A percentile compares a stretch with the other conserved stretches of the same genome.
These are phyloP conservation scores for Spinus pinus DNA, from an alignment of 2,797 vertebrate species.

Conservation along the genomic window DNA sequence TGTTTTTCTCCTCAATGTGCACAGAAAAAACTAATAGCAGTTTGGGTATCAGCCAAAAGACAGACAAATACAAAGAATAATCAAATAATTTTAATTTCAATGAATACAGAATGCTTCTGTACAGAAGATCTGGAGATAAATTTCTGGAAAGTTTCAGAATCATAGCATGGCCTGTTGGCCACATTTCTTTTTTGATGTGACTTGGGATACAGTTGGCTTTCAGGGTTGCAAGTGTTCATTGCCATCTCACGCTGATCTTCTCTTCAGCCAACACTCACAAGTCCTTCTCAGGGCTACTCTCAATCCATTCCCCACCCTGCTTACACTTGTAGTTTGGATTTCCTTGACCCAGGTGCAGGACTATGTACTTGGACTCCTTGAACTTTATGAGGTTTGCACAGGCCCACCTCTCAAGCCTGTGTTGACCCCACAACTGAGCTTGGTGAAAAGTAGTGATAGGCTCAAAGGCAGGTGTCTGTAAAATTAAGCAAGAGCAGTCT, in stretches of 20 bases:
- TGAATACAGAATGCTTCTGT: not conserved
- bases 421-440: not conserved
- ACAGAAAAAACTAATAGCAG: not conserved
- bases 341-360: not conserved
- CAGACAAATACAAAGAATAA: not conserved
- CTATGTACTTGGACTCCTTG: no score
- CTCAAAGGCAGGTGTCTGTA: not conserved
- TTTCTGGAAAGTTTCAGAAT: not conserved
- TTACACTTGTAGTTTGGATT: not conserved
- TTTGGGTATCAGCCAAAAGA: not conserved
- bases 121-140: not conserved
- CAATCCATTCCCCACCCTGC: not conserved
- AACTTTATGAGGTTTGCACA: not conserved
- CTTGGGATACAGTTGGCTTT: not conserved
- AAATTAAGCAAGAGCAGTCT: not conserved
- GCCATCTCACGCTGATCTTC: not conserved
- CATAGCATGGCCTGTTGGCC: not conserved
- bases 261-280: not conserved
- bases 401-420: not conserved
- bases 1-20: not conserved
- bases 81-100: not conserved
- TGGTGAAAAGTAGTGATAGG: not conserved
- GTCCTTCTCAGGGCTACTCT: not conserved
- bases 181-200: fast-evolving
- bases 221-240: not conserved